Base-by-base conservation (phyloP, 2,113 vertebrate species). In the Peromyscus maniculatus region DNA sequence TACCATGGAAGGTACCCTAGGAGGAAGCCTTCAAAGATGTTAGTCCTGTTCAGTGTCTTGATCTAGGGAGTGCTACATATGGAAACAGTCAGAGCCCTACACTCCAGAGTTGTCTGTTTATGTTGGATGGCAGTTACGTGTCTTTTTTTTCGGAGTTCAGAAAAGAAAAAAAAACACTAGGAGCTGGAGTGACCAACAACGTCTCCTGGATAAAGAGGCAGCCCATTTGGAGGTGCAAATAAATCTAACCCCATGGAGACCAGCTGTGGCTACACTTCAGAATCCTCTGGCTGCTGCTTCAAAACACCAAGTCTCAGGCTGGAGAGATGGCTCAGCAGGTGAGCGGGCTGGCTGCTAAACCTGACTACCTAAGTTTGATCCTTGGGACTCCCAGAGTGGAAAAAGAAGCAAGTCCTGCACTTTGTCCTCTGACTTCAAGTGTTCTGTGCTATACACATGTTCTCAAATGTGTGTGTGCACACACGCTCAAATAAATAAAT, bases 281-380 rank as follows among this genome's bases (percentile, higher is more conserved):
- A 96, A 93, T 93, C 36, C 52, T 57, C 57, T 80, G n/a, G 19
- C 36, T 91, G 22, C 24, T 87, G 89, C 91, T 36, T 77, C 36
- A 89, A 92, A 84, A 86, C 36, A 43, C 7, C 43, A 36, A 83
- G 17, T 57, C 16, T 69, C 8, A 28, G 49, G 26, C 26, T 72
- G 39, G 67, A 88, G 33, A 52, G 33, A 72, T 71, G 31, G n/a
- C 33, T 55, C 66, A 36, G 46, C 46, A 52, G 66, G 66, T n/a
- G 69, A 71, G 71, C 12, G 21, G 52, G 17, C 19, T 71, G 13
- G 19, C 46, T n/a, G 33, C 19, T 36, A 88, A 71, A 33, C 80
- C 55, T 59, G 22, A 62, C 36, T 66, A 16, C 55, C 80, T 39
- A 59, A 7, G 22, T 39, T 62, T 83, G 80, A 62, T 39, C 36